Evolutionary conservation across 2,888 invertebrate species (phyloP).

Genomic region (Campaea margaritaria): DNA sequence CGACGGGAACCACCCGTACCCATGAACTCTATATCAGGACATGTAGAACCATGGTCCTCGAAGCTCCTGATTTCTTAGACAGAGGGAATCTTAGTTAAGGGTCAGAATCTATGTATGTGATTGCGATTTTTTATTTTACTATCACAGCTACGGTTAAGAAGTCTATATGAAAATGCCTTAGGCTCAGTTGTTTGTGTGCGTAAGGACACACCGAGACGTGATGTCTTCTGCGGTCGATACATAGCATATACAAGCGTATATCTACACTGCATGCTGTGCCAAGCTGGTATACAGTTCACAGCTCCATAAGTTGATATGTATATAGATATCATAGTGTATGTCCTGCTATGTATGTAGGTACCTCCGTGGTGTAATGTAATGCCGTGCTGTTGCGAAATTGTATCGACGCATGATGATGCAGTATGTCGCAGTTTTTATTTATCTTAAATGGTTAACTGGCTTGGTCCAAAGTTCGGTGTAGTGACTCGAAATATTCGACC

Average conservation of each 20-base stretch:
- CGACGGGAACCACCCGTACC: too few species aligned
- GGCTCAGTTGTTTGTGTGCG: constrained; percentile 39
- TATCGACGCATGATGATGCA: constrained; percentile 13
- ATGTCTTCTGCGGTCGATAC: constrained; percentile 56
- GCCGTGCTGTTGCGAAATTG: constrained; percentile 31
- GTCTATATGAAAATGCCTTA: constrained; percentile 22
- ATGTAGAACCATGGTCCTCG: too few species aligned
- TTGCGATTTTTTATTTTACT: too few species aligned
- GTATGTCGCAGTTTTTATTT: not conserved
- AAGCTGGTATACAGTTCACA: constrained; percentile 11
- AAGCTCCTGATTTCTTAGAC: too few species aligned
- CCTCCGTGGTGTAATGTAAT: constrained; percentile 3
- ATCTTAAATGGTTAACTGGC: too few species aligned
- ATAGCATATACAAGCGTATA: constrained; percentile 40
- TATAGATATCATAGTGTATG: not conserved
- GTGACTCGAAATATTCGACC: too few species aligned
- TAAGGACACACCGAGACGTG: constrained; percentile 60
- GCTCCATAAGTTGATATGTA: not conserved
- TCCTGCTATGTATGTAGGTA: too few species aligned
- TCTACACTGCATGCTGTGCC: constrained; percentile 16
- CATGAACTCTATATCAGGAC: too few species aligned
- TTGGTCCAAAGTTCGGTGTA: too few species aligned
- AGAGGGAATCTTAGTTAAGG: too few species aligned
- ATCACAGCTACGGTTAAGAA: too few species aligned
- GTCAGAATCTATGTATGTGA: too few species aligned